phyloP scores from a whole-genome alignment of 2,888 invertebrate genomes.

The Falcaria lacertinaria region DNA sequence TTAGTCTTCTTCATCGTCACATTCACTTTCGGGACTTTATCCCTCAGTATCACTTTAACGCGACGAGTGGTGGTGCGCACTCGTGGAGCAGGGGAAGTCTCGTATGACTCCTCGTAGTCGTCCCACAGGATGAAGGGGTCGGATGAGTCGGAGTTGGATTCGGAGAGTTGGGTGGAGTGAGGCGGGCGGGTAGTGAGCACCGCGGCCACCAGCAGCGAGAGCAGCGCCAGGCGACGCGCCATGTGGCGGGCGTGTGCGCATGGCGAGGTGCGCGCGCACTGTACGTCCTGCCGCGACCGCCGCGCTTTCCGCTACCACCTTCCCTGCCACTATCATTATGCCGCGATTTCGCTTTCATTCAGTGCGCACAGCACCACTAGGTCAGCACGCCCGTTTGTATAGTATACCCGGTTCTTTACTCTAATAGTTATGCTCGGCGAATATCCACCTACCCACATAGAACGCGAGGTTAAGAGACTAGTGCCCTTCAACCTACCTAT shows the following conservation, averaged over 20 bases:
- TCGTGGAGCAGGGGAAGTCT: conserved; percentile 42
- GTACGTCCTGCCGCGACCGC: conserved; percentile 42
- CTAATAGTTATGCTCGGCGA: neutral
- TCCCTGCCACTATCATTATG: conserved; percentile 66
- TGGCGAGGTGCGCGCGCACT: conserved; percentile 77
- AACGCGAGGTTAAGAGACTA: too few relatives aligned
- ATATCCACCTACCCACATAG: neutral
- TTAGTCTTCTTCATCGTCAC: conserved; percentile 50
- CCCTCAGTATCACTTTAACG: conserved; percentile 60
- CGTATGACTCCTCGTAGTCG: conserved; percentile 58
- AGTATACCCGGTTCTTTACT: neutral
- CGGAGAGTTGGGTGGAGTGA: conserved; percentile 19
- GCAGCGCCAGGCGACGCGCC: conserved; percentile 78
- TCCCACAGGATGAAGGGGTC: conserved; percentile 57
- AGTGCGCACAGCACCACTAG: conserved; percentile 57
- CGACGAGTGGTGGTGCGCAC: conserved; percentile 37
- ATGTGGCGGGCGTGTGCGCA: conserved; percentile 73
- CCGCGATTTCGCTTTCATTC: conserved; percentile 70
- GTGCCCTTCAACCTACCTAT: too few relatives aligned
- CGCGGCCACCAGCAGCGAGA: conserved; percentile 64
- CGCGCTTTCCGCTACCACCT: conserved; percentile 42
- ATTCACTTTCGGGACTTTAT: conserved; percentile 55
- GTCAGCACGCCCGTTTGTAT: conserved; percentile 43
- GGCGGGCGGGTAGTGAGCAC: conserved; percentile 47
- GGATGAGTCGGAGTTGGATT: conserved; percentile 33